phyloP scores from a whole-genome alignment of 2,113 vertebrate species.

The Deroptyus accipitrinus region DNA sequence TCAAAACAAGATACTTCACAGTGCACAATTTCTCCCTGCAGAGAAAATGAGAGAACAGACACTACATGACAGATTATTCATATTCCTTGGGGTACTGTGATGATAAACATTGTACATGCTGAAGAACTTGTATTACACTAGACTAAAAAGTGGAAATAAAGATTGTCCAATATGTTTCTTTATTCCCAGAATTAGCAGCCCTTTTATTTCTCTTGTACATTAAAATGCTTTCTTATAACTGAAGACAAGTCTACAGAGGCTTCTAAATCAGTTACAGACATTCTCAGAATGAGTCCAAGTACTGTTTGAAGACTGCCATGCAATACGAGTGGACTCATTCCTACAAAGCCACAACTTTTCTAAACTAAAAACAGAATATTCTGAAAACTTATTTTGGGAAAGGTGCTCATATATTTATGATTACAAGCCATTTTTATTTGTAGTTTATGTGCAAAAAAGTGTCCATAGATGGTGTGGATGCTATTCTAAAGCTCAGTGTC shows the following conservation, averaged over 20 bases:
- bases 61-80: conserved; percentile 25
- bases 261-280: conserved; percentile 40
- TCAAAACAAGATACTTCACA: background rate
- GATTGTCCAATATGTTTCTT: conserved; percentile 16
- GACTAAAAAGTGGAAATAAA: conserved; percentile 37
- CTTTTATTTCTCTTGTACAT: conserved; percentile 31
- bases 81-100: conserved; percentile 18
- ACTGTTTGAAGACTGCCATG: background rate
- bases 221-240: conserved; percentile 33
- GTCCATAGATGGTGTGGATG: background rate
- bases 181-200: conserved; percentile 24
- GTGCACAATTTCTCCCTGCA: background rate
- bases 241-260: conserved; percentile 26
- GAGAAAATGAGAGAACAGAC: conserved; percentile 30
- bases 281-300: conserved; percentile 4
- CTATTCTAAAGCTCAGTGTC: background rate
- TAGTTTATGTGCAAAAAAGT: background rate
- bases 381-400: background rate
- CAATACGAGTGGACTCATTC: conserved; percentile 19
- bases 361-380: conserved; percentile 28
- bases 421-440: background rate
- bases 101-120: conserved; percentile 32
- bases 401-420: conserved; percentile 1
- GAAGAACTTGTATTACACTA: conserved; percentile 1
- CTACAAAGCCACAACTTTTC: conserved; percentile 8